Conservation (phyloP, 1,140 invertebrate genomes). For the Brachionus sp. region DNA sequence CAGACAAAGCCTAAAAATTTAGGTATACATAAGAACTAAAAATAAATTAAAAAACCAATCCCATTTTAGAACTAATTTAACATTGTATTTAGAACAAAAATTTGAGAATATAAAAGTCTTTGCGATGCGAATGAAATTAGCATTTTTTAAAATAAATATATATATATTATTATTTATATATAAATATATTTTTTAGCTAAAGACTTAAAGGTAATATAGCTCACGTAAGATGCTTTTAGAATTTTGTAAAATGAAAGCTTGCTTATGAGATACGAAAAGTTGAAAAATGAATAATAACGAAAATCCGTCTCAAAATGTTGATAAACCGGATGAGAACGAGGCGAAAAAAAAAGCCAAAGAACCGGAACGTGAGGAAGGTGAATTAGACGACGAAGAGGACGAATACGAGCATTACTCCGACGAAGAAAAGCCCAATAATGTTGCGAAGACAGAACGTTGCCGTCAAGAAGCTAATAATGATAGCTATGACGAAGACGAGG, state of each 20-base stretch:
- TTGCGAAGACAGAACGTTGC: neutral
- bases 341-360: neutral
- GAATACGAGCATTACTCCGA: constrained; percentile 4
- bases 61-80: neutral
- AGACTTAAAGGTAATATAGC: neutral
- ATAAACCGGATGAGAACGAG: neutral
- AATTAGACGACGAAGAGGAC: constrained; percentile 29
- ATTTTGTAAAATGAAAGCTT: neutral
- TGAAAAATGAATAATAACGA: neutral
- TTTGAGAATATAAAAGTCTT: neutral
- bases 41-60: neutral
- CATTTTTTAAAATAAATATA: neutral
- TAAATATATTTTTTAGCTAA: neutral
- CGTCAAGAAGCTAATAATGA: neutral
- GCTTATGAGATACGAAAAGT: neutral
- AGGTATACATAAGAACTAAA: neutral
- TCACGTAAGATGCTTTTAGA: neutral
- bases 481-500: constrained; percentile 17
- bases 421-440: neutral
- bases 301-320: neutral
- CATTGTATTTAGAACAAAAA: neutral
- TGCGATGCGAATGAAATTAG: neutral
- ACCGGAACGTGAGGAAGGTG: neutral
- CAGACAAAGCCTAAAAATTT: too few relatives aligned
- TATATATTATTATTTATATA: neutral